Percentiles rank a stretch among this genome's conserved stretches.
phyloP scores from a whole-genome alignment of 2,797 vertebrate genomes.

The Trachurus trachurus region DNA sequence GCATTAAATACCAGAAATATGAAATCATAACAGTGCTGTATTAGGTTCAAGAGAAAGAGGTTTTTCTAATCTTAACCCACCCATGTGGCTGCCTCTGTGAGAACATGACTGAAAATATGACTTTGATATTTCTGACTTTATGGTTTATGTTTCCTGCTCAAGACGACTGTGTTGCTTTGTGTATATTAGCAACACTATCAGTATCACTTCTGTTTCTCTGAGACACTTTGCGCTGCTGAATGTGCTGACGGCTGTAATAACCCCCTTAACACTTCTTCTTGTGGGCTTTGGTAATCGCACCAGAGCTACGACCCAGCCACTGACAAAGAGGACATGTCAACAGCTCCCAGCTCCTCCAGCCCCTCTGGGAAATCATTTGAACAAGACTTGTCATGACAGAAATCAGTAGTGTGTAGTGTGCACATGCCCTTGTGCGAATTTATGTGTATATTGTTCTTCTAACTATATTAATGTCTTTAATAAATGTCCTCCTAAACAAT shows the following conservation, averaged over 20 bases:
- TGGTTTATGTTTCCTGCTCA: background rate
- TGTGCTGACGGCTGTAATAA: constrained; percentile 26
- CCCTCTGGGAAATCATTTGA: constrained; percentile 60
- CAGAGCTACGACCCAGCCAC: constrained; percentile 16
- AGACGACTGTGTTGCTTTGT: background rate
- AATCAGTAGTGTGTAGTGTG: constrained; percentile 8
- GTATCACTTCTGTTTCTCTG: constrained; percentile 24
- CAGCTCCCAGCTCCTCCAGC: constrained; percentile 38
- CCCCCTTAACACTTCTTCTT: constrained; percentile 14
- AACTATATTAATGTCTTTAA: constrained; percentile 16
- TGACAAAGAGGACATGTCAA: constrained; percentile 57
- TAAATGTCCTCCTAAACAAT: constrained; percentile 19
- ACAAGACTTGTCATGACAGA: background rate
- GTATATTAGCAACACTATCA: constrained; percentile 13
- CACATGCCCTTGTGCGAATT: background rate
- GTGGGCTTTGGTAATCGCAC: constrained; percentile 40
- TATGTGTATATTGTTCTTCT: constrained; percentile 5
- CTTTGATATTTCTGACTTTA: background rate
- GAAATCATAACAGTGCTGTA: background rate
- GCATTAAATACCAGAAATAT: background rate
- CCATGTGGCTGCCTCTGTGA: background rate
- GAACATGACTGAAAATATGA: background rate
- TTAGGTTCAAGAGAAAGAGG: background rate
- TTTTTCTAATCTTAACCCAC: background rate
- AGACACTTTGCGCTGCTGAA: constrained; percentile 3